A percentile compares a stretch with the other conserved stretches of the same genome.
Conservation (phyloP, 2,888 invertebrate genomes). For the Eremobia ochroleuca region DNA sequence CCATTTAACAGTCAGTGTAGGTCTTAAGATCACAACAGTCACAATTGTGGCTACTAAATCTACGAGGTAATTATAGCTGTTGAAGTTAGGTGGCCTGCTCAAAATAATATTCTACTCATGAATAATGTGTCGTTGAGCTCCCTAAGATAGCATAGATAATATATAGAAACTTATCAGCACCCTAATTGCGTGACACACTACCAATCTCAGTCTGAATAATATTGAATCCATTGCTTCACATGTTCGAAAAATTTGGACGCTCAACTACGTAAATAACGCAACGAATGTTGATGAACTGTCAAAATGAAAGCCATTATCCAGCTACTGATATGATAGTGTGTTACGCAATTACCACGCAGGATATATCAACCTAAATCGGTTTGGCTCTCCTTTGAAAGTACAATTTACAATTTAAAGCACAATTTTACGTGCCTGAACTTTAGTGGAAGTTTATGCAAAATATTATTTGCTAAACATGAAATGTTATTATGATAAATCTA, state of each 20-base stretch:
- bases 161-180: neutral
- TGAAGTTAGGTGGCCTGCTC: neutral
- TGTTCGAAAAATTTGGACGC: neutral
- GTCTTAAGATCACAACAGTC: neutral
- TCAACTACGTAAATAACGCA: neutral
- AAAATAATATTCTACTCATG: neutral
- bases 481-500: neutral
- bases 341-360: neutral
- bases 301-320: neutral
- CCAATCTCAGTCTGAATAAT: too few species aligned
- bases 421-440: neutral
- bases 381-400: neutral
- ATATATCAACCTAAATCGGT: neutral
- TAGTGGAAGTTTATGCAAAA: neutral
- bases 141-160: neutral
- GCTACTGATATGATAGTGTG: neutral
- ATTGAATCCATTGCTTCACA: neutral
- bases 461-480: neutral
- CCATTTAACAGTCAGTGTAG: neutral
- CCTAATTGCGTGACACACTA: neutral
- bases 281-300: neutral
- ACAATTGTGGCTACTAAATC: slow-evolving; percentile 1
- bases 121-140: neutral
- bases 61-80: neutral
- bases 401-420: too few species aligned